Evolutionary conservation across 1,140 invertebrate species (phyloP).

Genomic region (Scaptomyza graminum): DNA sequence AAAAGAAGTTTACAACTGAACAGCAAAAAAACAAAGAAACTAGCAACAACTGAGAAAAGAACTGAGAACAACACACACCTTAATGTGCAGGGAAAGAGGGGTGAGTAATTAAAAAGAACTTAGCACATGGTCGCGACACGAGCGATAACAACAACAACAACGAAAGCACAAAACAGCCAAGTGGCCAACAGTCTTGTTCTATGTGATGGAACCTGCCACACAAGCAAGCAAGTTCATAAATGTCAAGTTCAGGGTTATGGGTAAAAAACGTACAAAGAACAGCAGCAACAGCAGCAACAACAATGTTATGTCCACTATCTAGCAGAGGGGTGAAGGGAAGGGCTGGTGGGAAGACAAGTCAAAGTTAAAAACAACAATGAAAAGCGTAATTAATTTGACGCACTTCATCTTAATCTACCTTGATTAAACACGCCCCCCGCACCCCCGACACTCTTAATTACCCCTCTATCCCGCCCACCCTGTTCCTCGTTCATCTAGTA

Average conservation of each 20-base stretch:
- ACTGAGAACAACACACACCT: slow-evolving; percentile 2
- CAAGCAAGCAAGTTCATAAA: slow-evolving; percentile 55
- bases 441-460: no score
- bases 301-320: slow-evolving; percentile 8
- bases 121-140: slow-evolving; percentile 61
- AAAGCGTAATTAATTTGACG: slow-evolving; percentile 70
- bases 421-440: neutral
- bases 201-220: neutral
- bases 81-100: slow-evolving; percentile 2
- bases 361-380: slow-evolving; percentile 50
- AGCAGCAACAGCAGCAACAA: slow-evolving; percentile 28
- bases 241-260: slow-evolving; percentile 74
- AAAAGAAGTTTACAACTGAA: slow-evolving; percentile 44
- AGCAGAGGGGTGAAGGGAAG: neutral
- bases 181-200: neutral
- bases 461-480: neutral
- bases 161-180: neutral
- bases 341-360: slow-evolving; percentile 2
- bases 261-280: slow-evolving; percentile 33
- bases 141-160: slow-evolving; percentile 26
- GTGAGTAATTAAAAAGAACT: slow-evolving; percentile 71
- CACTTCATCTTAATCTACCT: slow-evolving; percentile 62
- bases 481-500: neutral
- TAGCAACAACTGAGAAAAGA: slow-evolving; percentile 7
- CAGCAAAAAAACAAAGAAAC: slow-evolving; percentile 7